Evolutionary conservation across 2,888 invertebrate species (phyloP).

Genomic region (Esperia sulphurella): DNA sequence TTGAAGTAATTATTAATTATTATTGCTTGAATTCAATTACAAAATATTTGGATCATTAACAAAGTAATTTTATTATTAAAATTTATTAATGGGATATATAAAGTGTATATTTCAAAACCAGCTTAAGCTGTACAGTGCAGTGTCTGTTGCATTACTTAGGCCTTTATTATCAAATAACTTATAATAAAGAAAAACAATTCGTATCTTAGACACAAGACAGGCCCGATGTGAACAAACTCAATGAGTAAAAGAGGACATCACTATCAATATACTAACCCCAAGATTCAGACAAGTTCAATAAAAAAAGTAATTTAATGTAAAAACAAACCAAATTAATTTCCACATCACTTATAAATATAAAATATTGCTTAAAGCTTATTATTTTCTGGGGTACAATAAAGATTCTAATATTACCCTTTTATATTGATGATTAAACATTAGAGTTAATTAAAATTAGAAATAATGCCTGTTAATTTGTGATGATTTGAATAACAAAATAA

Average conservation of each 20-base stretch:
- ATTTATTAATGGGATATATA: neutral
- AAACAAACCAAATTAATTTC: neutral
- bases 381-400: constrained; percentile 6
- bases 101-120: neutral
- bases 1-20: constrained; percentile 3
- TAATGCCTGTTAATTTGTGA: constrained; percentile 2
- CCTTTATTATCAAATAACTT: neutral
- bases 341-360: constrained; percentile 2
- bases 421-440: neutral
- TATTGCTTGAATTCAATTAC: constrained; percentile 4
- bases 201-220: neutral
- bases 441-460: neutral
- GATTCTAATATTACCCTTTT: neutral
- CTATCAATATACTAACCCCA: constrained; percentile 2
- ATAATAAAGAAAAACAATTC: neutral
- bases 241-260: constrained; percentile 8
- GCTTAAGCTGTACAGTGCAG: too few species aligned
- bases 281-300: neutral
- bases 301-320: neutral
- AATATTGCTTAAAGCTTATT: constrained; percentile 24
- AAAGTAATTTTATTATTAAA: neutral
- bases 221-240: constrained; percentile 3
- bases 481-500: neutral
- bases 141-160: neutral
- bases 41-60: too few species aligned